Percentiles rank a stretch among this genome's conserved stretches.
Conservation (phyloP, 2,113 vertebrate species). For the Saccopteryx leptura region DNA sequence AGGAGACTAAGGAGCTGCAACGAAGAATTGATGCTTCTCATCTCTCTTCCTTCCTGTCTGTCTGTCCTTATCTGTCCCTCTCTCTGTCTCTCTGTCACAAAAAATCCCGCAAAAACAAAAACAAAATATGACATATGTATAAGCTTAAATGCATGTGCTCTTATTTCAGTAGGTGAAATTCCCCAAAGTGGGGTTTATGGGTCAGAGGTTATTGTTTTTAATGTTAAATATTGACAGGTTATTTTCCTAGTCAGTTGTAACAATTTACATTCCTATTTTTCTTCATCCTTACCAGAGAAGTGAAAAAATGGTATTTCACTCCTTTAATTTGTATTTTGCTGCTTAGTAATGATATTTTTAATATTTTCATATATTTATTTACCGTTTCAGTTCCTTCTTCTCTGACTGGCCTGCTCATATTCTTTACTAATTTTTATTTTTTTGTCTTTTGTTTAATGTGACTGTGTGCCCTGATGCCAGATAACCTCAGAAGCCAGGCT, state of each 20-base stretch:
- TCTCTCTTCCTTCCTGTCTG: too few relatives aligned
- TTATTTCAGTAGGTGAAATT: background rate
- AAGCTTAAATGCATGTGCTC: background rate
- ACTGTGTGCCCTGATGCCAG: background rate
- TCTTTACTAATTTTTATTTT: background rate
- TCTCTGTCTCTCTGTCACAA: too few relatives aligned
- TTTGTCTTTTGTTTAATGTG: background rate
- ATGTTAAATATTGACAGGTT: background rate
- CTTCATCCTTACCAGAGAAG: background rate
- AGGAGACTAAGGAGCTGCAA: too few relatives aligned
- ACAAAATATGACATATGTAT: background rate
- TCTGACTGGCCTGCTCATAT: background rate
- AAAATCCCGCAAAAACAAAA: too few relatives aligned
- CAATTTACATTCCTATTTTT: background rate
- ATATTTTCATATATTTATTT: conserved; percentile 26
- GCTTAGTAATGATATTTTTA: background rate
- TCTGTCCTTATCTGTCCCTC: too few relatives aligned
- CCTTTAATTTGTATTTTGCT: background rate
- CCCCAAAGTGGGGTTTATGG: background rate
- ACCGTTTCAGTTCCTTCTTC: background rate
- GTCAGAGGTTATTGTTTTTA: background rate
- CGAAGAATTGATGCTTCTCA: too few relatives aligned
- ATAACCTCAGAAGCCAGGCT: background rate
- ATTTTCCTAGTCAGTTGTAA: background rate
- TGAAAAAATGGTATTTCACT: background rate